Base-by-base conservation (phyloP, 1,140 invertebrate species). In the Formica selysi region DNA sequence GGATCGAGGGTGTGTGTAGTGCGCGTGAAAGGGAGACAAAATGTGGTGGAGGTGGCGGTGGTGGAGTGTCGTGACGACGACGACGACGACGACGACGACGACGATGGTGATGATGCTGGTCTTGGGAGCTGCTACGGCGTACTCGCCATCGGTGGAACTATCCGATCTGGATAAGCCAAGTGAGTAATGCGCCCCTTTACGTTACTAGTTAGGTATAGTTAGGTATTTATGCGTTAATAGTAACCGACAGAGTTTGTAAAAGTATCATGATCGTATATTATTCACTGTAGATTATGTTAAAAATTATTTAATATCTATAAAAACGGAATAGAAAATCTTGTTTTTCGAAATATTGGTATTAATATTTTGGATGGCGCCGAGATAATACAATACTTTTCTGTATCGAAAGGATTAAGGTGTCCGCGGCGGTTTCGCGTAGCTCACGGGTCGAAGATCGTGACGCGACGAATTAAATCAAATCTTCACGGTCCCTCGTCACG, bases 101-200 rank as follows among this genome's bases (percentile, higher is more conserved):
- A 90, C 87, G 57, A 89, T 51, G 80, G 64, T 51, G 48, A 4
- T 51, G 48, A 51, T 90, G 88, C 85, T 90, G 86, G 86, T 90
- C 76, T 73, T 90, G 83, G 86, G 83, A 54, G 73, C 87, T 65
- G 89, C 81, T 73, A 51, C 70, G 59, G 89, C 90, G 71, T 90
- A 88, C 87, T 91, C 89, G 85, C 88, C 88, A 84, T 79, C 89
- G 87, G 67, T 89, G 76, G 90, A 93, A 87, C 89, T 93, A 89
- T 90, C 92, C 76, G 93, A 94, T 90, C 90, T 94, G 86, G 93
- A 94, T 93, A 92, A 93, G 92, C 94, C 93, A 44, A 92, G 94
- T 94, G 89, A 94, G 94, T 94, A 90, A 89, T 87, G 84, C 76
- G 57, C 65, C 38, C 57, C 81, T 38, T 87, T 87, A 85, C 68